Conservation (phyloP, 1,140 invertebrate genomes). For the Thalassaphorura encarpata region DNA sequence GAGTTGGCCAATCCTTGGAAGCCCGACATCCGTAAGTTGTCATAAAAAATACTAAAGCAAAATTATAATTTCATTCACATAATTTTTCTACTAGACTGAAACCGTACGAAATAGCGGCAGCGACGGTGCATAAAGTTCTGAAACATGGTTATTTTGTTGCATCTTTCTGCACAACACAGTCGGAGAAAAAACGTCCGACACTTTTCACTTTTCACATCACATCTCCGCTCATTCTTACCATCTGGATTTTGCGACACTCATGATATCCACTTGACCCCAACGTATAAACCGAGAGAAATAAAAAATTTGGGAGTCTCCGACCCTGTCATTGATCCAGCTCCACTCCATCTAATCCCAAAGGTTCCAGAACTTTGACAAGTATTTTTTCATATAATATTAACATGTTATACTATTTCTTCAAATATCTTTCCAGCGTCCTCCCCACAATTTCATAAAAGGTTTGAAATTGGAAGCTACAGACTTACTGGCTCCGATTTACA, state of each 20-base stretch:
- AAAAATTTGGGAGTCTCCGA: not conserved
- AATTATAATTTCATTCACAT: not conserved
- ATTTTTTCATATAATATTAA: not conserved
- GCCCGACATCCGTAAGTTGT: not conserved
- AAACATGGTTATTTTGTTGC: slow-evolving; percentile 4
- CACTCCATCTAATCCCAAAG: not conserved
- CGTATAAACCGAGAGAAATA: not conserved
- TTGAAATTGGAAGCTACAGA: slow-evolving; percentile 4
- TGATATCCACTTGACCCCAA: not conserved
- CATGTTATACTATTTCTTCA: not conserved
- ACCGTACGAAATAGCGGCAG: not conserved
- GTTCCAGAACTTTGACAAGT: not conserved
- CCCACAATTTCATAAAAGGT: not conserved
- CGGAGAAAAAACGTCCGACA: not conserved
- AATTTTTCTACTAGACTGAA: not conserved
- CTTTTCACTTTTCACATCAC: not conserved
- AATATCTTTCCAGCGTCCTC: not conserved
- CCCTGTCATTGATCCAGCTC: too few species aligned
- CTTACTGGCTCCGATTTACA: not conserved
- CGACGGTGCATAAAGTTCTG: not conserved
- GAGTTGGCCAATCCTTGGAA: not conserved
- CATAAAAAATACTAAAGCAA: too few species aligned
- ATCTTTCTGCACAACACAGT: not conserved
- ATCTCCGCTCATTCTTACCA: not conserved
- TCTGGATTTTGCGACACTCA: not conserved